Base-by-base conservation (phyloP, 2,113 vertebrate species). In the Heloderma charlesbogerti region DNA sequence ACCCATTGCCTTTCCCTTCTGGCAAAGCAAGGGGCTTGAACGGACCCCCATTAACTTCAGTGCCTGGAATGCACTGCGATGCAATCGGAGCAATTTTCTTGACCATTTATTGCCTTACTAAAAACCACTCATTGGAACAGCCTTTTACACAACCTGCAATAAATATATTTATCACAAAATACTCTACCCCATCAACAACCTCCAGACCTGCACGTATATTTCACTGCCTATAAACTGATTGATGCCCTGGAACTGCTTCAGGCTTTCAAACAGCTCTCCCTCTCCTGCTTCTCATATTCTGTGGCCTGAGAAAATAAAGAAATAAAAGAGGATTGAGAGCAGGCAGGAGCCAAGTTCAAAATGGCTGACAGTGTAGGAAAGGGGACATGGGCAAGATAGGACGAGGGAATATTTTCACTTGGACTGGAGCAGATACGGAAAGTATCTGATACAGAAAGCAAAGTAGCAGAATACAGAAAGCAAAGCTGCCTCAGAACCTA, bases 41-140 rank as follows among this genome's bases (percentile, higher is more conserved):
- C 9, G 48, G 74, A 67, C 69, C 45, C 18, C 34, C 43, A 66
- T 71, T 77, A 63, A 48, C 74, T 72, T 63, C 34, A 67, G 45
- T 63, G 69, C 60, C 45, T 89, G 43, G 75, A 57, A 71, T 80
- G 15, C 87, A 90, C 90, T 0, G 0, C 66, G 60, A 69, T 84
- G 51, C 51, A 54, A 88, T 78, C 0, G 0, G 83, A 94, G 87
- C 0, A 31, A 69, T 93, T 92, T 94, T 91, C 89, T 91, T 87
- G 18, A 81, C 90, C 84, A 5, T 90, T 96, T 94, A 88, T 90
- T 29, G 48, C 91, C 91, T 93, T 80, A 89, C 91, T 91, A 51
- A 93, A 93, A 80, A 0, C 74, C 71, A 89, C 31, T 81, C 1
- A 0, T 54, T 54, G 91, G 93, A 95, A 91, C 84, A 18, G 20